Conservation (phyloP, 1,140 invertebrate species). For the Pomacea maculata region DNA sequence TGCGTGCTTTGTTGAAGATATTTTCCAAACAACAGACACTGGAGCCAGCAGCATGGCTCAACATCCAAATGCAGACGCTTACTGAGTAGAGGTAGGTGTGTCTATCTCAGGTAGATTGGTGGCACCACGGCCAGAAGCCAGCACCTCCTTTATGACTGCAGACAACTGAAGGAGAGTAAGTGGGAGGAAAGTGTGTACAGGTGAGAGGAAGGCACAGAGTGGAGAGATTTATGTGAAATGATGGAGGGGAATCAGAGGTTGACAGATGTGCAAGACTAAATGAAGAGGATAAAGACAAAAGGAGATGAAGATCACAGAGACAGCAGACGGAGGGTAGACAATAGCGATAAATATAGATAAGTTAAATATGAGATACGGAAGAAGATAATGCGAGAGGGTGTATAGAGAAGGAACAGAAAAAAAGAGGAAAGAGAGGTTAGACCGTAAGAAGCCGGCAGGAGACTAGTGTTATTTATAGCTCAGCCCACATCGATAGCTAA, state of each 20-base stretch:
- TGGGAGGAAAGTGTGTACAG: not conserved
- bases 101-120: no score
- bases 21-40: no score
- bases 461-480: no score
- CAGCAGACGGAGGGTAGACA: not conserved
- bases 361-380: not conserved
- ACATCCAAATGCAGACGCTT: no score
- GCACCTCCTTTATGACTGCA: no score
- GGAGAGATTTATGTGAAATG: not conserved
- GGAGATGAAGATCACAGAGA: not conserved
- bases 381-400: not conserved
- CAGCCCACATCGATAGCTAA: no score
- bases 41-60: no score
- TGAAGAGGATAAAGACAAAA: not conserved
- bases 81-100: no score
- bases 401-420: not conserved
- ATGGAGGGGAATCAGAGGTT: not conserved
- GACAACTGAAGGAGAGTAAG: not conserved
- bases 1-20: no score
- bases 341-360: not conserved
- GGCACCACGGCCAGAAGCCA: no score
- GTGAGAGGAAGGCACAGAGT: not conserved
- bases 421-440: not conserved
- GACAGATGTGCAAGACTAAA: not conserved
- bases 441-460: not conserved